A percentile compares a stretch with the other conserved stretches of the same genome.
These are phyloP conservation scores for Syngnathoides biaculeatus DNA, from an alignment of 2,113 vertebrate species.

Conservation along the genomic window DNA sequence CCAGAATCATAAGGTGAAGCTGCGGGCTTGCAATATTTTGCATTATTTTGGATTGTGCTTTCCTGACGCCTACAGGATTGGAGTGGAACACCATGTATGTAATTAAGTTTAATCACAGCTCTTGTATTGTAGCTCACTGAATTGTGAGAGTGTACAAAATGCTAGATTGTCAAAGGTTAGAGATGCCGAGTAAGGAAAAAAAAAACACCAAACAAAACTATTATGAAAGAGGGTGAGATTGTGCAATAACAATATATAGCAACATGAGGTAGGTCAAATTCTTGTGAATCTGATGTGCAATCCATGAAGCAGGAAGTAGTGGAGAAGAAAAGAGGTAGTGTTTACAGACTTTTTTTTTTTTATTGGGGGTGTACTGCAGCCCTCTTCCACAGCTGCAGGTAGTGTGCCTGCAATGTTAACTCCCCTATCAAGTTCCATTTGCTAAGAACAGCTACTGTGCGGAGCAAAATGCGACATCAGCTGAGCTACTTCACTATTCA, in stretches of 20 bases:
- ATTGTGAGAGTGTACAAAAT: too few relatives aligned
- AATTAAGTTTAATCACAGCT: too few relatives aligned
- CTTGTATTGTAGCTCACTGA: too few relatives aligned
- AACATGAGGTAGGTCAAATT: background rate
- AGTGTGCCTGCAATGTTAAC: conserved; percentile 68
- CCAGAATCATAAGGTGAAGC: too few relatives aligned
- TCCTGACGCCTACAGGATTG: too few relatives aligned
- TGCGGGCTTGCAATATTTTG: too few relatives aligned
- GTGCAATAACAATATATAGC: background rate
- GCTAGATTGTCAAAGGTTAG: too few relatives aligned
- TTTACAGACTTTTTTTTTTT: conserved; percentile 26
- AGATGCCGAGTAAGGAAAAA: too few relatives aligned
- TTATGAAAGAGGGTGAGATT: too few relatives aligned
- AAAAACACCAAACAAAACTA: too few relatives aligned
- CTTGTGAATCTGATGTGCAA: conserved; percentile 7
- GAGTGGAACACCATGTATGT: too few relatives aligned
- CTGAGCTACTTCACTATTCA: conserved; percentile 10
- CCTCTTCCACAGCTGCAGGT: conserved; percentile 60
- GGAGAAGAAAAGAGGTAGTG: conserved; percentile 46
- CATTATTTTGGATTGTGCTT: too few relatives aligned
- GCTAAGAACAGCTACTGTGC: conserved; percentile 26
- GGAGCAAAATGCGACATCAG: conserved; percentile 23
- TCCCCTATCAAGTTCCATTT: conserved; percentile 43
- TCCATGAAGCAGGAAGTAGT: conserved; percentile 1
- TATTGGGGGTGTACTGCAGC: conserved; percentile 22